Conservation (phyloP, 2,797 vertebrate species). For the Gallirallus australis region DNA sequence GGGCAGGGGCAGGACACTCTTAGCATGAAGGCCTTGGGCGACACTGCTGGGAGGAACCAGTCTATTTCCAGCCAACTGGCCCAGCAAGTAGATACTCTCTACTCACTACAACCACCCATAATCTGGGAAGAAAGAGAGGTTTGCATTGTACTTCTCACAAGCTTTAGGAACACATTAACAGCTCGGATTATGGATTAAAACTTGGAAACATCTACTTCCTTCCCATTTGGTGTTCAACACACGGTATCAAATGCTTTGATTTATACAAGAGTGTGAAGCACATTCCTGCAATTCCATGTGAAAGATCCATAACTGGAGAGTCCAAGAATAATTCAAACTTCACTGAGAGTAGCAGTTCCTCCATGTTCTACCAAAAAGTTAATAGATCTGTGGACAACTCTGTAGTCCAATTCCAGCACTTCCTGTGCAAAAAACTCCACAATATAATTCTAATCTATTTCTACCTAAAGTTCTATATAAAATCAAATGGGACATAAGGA, state of each 20-base stretch:
- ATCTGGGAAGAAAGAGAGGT: not conserved
- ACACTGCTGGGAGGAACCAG: not conserved
- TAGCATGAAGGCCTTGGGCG: not conserved
- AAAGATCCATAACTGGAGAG: not conserved
- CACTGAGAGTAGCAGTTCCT: not conserved
- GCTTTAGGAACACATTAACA: not conserved
- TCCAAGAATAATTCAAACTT: not conserved
- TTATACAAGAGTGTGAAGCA: not conserved
- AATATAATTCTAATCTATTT: not conserved
- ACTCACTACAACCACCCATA: not conserved
- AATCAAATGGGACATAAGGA: not conserved
- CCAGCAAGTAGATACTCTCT: not conserved
- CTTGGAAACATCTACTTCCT: not conserved
- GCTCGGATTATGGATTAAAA: not conserved
- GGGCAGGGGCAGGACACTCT: too few relatives aligned
- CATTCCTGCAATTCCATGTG: not conserved
- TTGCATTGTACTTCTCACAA: not conserved
- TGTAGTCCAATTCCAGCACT: not conserved
- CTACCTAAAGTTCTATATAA: not conserved
- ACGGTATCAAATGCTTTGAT: not conserved
- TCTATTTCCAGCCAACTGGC: accelerated
- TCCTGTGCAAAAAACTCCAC: not conserved
- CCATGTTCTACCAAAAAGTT: not conserved
- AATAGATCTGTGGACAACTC: not conserved
- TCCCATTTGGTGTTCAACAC: not conserved